Percentiles rank a stretch among this genome's conserved stretches.
phyloP scores from a whole-genome alignment of 1,140 invertebrate species.

The Sipha flava region DNA sequence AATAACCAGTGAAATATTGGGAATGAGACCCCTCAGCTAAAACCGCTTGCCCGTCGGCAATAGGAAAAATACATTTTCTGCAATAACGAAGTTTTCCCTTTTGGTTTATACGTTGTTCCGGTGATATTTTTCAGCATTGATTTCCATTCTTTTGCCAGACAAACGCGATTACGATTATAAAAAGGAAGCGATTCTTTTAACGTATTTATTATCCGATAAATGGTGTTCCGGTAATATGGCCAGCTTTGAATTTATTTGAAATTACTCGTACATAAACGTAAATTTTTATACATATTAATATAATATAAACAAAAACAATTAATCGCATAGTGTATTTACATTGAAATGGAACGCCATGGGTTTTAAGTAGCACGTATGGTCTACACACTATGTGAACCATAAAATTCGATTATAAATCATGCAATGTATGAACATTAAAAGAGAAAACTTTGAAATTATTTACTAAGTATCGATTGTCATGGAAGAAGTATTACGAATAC shows the following conservation, averaged over 20 bases:
- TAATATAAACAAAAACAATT: too few relatives aligned
- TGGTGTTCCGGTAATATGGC: constrained; percentile 39
- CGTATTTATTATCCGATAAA: not conserved
- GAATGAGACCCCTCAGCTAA: not conserved
- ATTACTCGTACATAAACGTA: too few relatives aligned
- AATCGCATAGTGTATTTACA: too few relatives aligned
- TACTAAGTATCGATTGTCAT: too few relatives aligned
- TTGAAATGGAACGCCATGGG: too few relatives aligned
- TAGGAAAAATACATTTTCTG: not conserved
- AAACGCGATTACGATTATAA: not conserved
- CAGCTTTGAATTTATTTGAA: not conserved
- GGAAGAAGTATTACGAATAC: too few relatives aligned
- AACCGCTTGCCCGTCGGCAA: not conserved
- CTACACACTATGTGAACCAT: too few relatives aligned
- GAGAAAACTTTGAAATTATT: too few relatives aligned
- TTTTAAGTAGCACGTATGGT: too few relatives aligned
- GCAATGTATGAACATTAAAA: too few relatives aligned
- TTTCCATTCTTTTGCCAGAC: not conserved
- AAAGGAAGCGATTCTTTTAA: not conserved
- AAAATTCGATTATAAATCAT: too few relatives aligned
- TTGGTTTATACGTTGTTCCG: constrained; percentile 1
- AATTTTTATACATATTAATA: too few relatives aligned
- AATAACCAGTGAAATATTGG: constrained; percentile 28
- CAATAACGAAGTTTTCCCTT: constrained; percentile 22
- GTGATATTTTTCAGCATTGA: not conserved